Evolutionary conservation across 2,888 invertebrate genomes (phyloP), one percentile per base, ranked within the genome.

Genomic region (Diadegma fenestrale): DNA sequence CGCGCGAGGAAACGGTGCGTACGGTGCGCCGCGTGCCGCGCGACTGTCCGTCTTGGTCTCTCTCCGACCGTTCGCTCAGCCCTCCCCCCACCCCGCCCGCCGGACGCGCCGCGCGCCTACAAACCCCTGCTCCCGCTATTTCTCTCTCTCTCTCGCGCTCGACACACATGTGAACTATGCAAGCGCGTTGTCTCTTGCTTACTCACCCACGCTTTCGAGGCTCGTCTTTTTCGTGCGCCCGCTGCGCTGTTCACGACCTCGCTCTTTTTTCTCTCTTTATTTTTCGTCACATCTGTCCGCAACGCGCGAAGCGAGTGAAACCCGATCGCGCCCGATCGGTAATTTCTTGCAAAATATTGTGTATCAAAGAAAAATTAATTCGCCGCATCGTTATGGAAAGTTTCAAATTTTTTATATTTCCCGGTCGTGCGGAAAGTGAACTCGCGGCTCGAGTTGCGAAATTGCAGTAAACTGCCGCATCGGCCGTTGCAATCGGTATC

Each of bases 11-110:
- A 84, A 84, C 87, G 88, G 87, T 91, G 90, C 92, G 92, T 91
- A 90, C 92, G 89, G 90, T 90, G 90, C 90, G 91, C 92, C 93
- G 92, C 92, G 90, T 92, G 91, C 91, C 92, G 93, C 92, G 92
- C 92, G 93, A 93, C 93, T 93, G 92, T 12, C 89, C 90, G 90
- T 89, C 89, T 54, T 22, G 26, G 54, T 54, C 54, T 88, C 89
- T 54, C 54, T 88, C 89, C 90, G 91, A 89, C 88, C 88, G 78
- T 82, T 87, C 75, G 83, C 66, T 81, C 61, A 77, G 45, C 66
- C 81, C 75, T 51, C 48, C 17, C 73, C 37, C 77, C 73, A 6
- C 26, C 77, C 76, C 51, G 14, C 37, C 48, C 43, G 51, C 51
- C 41, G 51, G 48, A 26, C 61, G 69, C 77, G 51, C 19, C 73